Evolutionary conservation across 2,797 vertebrate genomes (phyloP).

Genomic region (Discoglossus pictus): DNA sequence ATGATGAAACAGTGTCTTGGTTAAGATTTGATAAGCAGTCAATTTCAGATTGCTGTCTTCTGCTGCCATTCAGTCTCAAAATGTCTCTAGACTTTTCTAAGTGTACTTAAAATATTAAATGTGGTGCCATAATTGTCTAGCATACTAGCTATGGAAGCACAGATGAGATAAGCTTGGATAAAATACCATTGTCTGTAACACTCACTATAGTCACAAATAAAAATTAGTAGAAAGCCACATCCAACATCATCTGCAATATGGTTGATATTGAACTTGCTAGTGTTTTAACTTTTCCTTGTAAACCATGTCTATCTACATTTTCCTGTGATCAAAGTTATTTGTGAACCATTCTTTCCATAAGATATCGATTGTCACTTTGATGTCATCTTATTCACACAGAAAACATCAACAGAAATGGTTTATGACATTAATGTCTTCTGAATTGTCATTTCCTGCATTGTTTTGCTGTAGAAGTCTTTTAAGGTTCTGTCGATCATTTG

Average conservation of each 20-base stretch:
- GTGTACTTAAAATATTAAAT: constrained; percentile 27
- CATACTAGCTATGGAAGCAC: constrained; percentile 8
- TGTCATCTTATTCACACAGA: constrained; percentile 23
- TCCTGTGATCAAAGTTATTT: no score
- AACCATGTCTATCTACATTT: no score
- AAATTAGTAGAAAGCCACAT: no score
- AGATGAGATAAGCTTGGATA: no score
- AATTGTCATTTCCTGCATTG: constrained; percentile 16
- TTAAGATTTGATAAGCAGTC: constrained; percentile 47
- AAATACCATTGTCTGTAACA: no score
- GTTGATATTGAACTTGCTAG: no score
- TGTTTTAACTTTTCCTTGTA: no score
- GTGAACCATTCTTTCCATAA: constrained; percentile 4
- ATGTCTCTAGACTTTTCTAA: constrained; percentile 11
- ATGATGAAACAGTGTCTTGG: constrained; percentile 36
- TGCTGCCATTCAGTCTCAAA: constrained; percentile 11
- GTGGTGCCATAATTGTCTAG: constrained; percentile 27
- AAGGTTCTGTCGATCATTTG: constrained; percentile 5
- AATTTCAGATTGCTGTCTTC: constrained; percentile 13
- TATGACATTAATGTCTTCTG: constrained; percentile 6
- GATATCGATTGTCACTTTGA: constrained; percentile 8
- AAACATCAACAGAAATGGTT: not conserved
- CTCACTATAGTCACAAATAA: no score
- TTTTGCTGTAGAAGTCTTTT: not conserved
- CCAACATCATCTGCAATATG: no score